A percentile compares a stretch with the other conserved stretches of the same genome.
Evolutionary conservation across 2,797 vertebrate species (phyloP).

Genomic region (Danio choprae): DNA sequence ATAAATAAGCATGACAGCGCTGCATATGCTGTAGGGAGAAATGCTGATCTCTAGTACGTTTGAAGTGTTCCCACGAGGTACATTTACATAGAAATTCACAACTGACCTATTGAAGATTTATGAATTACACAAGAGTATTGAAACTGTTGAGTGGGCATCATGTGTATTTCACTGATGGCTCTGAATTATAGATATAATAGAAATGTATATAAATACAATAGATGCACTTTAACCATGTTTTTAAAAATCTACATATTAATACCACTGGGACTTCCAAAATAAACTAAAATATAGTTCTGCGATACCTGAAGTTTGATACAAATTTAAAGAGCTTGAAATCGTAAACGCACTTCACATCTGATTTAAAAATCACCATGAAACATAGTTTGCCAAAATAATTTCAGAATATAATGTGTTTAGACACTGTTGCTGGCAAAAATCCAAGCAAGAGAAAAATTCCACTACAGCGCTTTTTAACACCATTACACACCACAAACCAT

Average conservation of each 20-base stretch:
- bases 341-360: background rate
- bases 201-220: background rate
- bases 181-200: too few species aligned
- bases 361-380: background rate
- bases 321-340: too few species aligned
- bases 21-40: background rate
- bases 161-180: background rate
- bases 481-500: slow-evolving; percentile 1
- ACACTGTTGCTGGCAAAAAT: background rate
- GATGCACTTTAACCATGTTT: background rate
- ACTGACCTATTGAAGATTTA: slow-evolving; percentile 33
- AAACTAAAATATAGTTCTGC: too few species aligned
- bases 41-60: slow-evolving; percentile 20
- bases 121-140: slow-evolving; percentile 12
- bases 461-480: background rate
- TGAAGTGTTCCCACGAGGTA: slow-evolving; percentile 20
- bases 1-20: slow-evolving; percentile 12
- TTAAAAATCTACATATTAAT: too few species aligned
- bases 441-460: background rate
- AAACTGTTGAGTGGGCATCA: slow-evolving; percentile 7
- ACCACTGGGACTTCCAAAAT: too few species aligned
- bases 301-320: too few species aligned
- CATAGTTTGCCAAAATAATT: background rate
- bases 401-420: slow-evolving; percentile 4
- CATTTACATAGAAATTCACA: slow-evolving; percentile 25